Conservation (phyloP, 2,888 invertebrate genomes). For the Agrotis segetum region DNA sequence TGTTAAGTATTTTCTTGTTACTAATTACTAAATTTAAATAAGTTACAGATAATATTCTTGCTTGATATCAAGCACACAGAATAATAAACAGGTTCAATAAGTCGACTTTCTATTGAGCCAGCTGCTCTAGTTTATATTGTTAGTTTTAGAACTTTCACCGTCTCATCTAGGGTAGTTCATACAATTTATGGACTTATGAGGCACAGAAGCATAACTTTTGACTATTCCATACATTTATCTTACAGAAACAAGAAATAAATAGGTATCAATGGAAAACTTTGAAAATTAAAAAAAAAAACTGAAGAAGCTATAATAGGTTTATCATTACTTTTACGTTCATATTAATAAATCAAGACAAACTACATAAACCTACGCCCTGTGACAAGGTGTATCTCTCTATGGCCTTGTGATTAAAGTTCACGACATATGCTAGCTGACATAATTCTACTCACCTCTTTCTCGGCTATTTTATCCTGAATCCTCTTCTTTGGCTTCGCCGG, state of each 20-base stretch:
- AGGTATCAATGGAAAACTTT: too few species aligned
- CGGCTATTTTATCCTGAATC: conserved; percentile 95
- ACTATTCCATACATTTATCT: background rate
- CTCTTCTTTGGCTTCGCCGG: conserved; percentile 94
- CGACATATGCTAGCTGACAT: conserved; percentile 58
- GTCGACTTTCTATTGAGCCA: conserved; percentile 48
- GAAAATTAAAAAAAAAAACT: too few species aligned
- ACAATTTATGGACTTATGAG: background rate
- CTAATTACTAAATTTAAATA: conserved; percentile 7
- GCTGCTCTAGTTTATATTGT: conserved; percentile 32
- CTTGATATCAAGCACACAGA: conserved; percentile 9
- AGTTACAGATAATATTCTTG: conserved; percentile 26
- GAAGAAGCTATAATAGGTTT: background rate
- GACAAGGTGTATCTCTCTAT: conserved; percentile 20
- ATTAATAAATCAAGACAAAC: conserved; percentile 20
- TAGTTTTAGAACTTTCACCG: conserved; percentile 38
- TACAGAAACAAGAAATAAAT: background rate
- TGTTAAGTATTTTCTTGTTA: background rate
- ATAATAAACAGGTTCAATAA: conserved; percentile 38
- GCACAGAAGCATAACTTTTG: background rate
- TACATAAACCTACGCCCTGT: conserved; percentile 24
- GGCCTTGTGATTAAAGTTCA: conserved; percentile 53
- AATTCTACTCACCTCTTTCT: conserved; percentile 94
- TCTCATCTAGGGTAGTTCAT: background rate
- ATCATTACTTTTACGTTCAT: background rate